Conservation (phyloP, 2,888 invertebrate species). For the Torymus tubicola region DNA sequence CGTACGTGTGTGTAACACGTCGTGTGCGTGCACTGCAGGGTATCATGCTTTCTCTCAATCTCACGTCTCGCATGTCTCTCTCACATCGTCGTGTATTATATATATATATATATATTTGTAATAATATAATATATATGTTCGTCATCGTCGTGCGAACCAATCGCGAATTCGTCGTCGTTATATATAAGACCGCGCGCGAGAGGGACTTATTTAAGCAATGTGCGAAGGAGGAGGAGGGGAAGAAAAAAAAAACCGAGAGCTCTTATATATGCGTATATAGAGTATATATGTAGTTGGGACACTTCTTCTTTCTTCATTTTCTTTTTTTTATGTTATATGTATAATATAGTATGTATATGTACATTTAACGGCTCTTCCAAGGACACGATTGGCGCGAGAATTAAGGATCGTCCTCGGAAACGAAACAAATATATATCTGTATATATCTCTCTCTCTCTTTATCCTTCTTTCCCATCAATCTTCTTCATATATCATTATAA, state of each 20-base stretch:
- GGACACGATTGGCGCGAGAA: conserved; percentile 32
- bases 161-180: conserved; percentile 17
- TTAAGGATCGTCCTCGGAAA: conserved; percentile 13
- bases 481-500: conserved; percentile 1
- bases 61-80: no score
- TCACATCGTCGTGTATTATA: no score
- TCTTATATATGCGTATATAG: neutral
- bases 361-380: conserved; percentile 53
- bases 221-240: conserved; percentile 1
- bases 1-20: no score
- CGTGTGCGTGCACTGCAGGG: no score
- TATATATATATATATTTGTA: no score
- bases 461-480: conserved; percentile 13
- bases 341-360: conserved; percentile 26
- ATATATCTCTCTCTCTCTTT: conserved; percentile 41
- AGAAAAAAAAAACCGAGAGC: conserved; percentile 12
- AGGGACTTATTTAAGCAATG: neutral
- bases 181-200: neutral
- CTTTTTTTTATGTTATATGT: neutral
- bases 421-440: conserved; percentile 31
- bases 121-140: no score
- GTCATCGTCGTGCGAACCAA: no score
- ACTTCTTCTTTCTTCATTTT: neutral
- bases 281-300: conserved; percentile 1
- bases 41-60: no score